Base-by-base conservation (phyloP, 1,140 invertebrate genomes). In the Neodiprion fabricii region DNA sequence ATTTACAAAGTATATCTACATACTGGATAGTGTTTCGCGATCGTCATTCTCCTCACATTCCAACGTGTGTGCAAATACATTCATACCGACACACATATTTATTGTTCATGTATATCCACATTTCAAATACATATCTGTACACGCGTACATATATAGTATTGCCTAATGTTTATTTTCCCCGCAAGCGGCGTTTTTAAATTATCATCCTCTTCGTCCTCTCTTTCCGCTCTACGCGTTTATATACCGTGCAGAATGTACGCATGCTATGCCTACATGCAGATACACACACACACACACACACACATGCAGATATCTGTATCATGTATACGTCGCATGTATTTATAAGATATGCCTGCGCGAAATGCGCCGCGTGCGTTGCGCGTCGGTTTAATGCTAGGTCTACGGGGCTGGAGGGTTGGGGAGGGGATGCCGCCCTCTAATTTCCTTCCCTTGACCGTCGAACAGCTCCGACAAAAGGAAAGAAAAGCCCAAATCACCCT, bases 111-210 rank as follows among this genome's bases (percentile, higher is more conserved):
- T 53, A 28, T 48, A 68, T 17, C 49, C 21, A 48, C 48, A 28
- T 47, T 70, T 21, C 40, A 12, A n/a, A 73, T 48, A 9, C 23
- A 14, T 23, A 53, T 70, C 49, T 71, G 9, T 72, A 72, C 67
- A 21, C 10, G 8, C 1, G 48, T 9, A 65, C 61, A 65, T 5
- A 40, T 0, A 40, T 5, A 40, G 28, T 40, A 40, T 40, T 40
- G 49, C 67, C 74, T 81, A 83, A 85, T 85, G 84, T 85, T 86
- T 85, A 84, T 85, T 85, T 84, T 83, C 75, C 28, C 80, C 83
- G 78, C 83, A 85, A 86, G 82, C 82, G 80, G 77, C 82, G 79
- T 85, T 86, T 85, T 82, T 85, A 86, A 86, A 85, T 85, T 85
- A 85, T 84, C 80, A 81, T 77, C 78, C 74, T 72, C n/a, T 48